A percentile compares a stretch with the other conserved stretches of the same genome.
phyloP scores from a whole-genome alignment of 2,888 invertebrate genomes.

The Formica aserva region DNA sequence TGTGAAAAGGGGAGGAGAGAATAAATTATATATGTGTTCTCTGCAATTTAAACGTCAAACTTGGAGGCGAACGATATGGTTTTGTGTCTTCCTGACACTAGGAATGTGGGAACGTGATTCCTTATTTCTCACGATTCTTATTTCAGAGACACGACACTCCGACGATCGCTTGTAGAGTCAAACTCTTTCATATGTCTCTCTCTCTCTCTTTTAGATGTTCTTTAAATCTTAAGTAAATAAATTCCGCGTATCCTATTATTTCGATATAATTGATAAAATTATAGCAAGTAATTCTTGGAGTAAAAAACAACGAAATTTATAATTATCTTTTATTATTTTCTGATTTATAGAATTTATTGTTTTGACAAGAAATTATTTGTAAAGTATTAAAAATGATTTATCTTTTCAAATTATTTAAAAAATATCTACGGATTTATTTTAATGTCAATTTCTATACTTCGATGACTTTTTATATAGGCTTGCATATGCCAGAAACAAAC shows the following conservation, averaged over 20 bases:
- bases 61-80: slow-evolving; percentile 59
- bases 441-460: background rate
- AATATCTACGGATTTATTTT: too few relatives aligned
- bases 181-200: background rate
- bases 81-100: slow-evolving; percentile 50
- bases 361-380: background rate
- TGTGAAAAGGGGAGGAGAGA: slow-evolving; percentile 9
- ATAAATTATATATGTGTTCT: slow-evolving; percentile 18
- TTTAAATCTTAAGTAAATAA: slow-evolving; percentile 31
- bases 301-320: background rate
- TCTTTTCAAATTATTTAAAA: too few relatives aligned
- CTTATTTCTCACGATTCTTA: slow-evolving; percentile 68
- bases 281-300: background rate
- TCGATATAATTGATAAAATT: background rate
- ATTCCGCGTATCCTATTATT: slow-evolving; percentile 20
- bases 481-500: background rate
- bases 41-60: slow-evolving; percentile 59
- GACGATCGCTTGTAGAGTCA: slow-evolving; percentile 50
- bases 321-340: background rate
- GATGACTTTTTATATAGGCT: background rate
- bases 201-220: background rate
- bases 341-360: background rate
- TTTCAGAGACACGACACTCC: slow-evolving; percentile 63
- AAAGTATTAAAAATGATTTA: background rate
- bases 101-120: slow-evolving; percentile 71